These are phyloP conservation scores for Tauraco hartlaubi DNA, from an alignment of 2,797 vertebrate genomes.

Conservation along the genomic window DNA sequence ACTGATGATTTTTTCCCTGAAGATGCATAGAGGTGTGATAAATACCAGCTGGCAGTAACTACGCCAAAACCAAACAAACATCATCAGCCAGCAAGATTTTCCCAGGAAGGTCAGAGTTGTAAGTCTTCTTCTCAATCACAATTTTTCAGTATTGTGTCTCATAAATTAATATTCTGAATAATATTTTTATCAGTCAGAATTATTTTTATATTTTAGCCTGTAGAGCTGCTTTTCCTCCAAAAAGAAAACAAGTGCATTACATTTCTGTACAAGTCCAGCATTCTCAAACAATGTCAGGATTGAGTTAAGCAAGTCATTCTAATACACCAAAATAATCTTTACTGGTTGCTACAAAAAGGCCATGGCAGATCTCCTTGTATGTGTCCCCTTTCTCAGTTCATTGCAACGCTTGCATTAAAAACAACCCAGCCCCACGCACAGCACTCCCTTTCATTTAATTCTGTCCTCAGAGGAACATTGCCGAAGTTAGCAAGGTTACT, in stretches of 20 bases:
- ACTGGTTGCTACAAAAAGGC: background rate
- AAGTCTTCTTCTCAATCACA: background rate
- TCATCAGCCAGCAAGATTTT: background rate
- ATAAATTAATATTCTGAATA: background rate
- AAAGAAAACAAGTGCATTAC: background rate
- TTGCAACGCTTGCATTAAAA: background rate
- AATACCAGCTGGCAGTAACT: background rate
- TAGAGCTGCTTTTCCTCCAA: conserved; percentile 19
- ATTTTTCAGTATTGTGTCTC: background rate
- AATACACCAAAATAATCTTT: background rate
- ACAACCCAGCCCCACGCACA: background rate
- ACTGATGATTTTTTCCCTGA: background rate
- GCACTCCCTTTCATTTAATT: background rate
- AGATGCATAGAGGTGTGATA: background rate
- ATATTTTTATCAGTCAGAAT: conserved; percentile 38
- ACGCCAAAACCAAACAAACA: background rate
- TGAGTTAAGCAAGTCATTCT: background rate
- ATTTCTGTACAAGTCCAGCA: background rate
- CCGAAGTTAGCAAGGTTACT: background rate
- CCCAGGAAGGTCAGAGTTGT: background rate
- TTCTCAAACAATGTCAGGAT: background rate
- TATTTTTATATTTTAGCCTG: conserved; percentile 24
- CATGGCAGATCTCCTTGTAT: background rate
- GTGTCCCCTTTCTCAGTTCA: background rate
- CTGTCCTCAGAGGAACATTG: background rate